A percentile compares a stretch with the other conserved stretches of the same genome.
These are phyloP conservation scores for Nyctalus aviator DNA, from an alignment of 2,797 vertebrate species.

Conservation along the genomic window DNA sequence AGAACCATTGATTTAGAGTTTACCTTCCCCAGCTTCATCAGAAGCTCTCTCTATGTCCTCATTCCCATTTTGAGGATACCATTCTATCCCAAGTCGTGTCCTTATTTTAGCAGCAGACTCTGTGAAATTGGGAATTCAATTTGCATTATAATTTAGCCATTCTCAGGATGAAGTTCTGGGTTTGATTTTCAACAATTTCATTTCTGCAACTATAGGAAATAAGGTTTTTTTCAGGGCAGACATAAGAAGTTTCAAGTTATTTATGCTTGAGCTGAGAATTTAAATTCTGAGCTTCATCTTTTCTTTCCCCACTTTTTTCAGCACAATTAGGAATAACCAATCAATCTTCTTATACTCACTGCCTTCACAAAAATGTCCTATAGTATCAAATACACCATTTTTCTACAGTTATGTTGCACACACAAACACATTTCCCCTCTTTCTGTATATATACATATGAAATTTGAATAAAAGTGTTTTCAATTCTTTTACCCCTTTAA, in stretches of 20 bases:
- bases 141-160: not conserved
- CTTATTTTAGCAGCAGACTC: not conserved
- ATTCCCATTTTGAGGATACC: not conserved
- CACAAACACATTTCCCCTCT: not conserved
- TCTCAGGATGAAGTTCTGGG: not conserved
- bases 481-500: not conserved
- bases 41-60: not conserved
- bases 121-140: not conserved
- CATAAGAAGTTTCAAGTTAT: not conserved
- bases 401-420: not conserved
- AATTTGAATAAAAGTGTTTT: not conserved
- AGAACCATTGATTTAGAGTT: not conserved
- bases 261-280: not conserved
- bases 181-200: constrained; percentile 10
- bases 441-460: not conserved
- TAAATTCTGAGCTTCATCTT: not conserved
- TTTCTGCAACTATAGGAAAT: not conserved
- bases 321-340: not conserved
- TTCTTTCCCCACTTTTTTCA: not conserved
- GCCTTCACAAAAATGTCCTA: not conserved
- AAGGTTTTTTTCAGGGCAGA: not conserved
- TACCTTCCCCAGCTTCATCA: not conserved
- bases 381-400: not conserved
- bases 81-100: not conserved
- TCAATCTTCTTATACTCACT: not conserved